These are phyloP conservation scores for Morpho achilles DNA, from an alignment of 2,888 invertebrate genomes.

Conservation along the genomic window DNA sequence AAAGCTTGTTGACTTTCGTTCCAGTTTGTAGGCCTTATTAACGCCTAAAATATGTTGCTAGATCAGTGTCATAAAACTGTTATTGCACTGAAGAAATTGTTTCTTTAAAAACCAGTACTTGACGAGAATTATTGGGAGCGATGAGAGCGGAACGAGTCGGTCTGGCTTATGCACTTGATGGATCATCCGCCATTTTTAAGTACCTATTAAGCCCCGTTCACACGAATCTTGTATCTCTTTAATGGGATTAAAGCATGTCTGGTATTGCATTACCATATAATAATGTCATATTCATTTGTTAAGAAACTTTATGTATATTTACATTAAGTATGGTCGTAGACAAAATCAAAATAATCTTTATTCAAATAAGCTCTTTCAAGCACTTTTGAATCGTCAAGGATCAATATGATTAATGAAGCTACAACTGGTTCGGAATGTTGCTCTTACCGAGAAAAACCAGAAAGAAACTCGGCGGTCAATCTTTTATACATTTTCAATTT, in stretches of 20 bases:
- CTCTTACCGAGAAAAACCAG: no score
- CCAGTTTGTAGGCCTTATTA: constrained; percentile 18
- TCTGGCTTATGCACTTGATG: constrained; percentile 28
- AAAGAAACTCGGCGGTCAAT: no score
- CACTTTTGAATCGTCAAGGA: no score
- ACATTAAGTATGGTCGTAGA: no score
- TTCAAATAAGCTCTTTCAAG: no score
- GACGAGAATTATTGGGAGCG: constrained; percentile 25
- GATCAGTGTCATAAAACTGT: constrained; percentile 22
- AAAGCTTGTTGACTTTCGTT: constrained; percentile 19
- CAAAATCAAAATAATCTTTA: no score
- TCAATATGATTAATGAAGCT: no score
- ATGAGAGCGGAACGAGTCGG: constrained; percentile 27
- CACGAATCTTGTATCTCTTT: constrained; percentile 10
- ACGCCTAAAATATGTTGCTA: constrained; percentile 21
- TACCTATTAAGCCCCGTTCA: constrained; percentile 18
- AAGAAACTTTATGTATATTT: no score
- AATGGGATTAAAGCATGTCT: neutral
- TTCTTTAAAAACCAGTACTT: constrained; percentile 23
- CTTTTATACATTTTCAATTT: no score
- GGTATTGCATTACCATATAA: neutral
- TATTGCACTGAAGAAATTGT: constrained; percentile 22
- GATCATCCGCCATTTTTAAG: constrained; percentile 29
- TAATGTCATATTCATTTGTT: neutral
- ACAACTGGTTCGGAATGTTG: no score